Base-by-base conservation (phyloP, 2,888 invertebrate species). In the Cancer borealis region DNA sequence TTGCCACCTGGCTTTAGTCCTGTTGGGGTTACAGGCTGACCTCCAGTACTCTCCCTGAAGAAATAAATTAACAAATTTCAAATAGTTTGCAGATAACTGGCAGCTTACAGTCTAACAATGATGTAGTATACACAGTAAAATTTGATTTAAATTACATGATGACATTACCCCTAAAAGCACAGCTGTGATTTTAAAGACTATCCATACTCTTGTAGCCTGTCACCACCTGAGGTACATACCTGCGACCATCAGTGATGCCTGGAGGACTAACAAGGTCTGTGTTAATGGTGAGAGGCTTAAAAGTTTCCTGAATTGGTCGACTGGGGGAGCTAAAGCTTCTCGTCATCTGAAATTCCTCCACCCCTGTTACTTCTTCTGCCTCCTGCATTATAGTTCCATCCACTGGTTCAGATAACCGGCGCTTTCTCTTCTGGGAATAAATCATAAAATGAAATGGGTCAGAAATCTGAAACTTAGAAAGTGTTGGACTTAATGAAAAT, bases 341-440 rank as follows among this genome's bases (percentile, higher is more conserved):
- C n/a, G 30, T 21, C 4, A 14, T 14, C 47, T 54, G 54, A 14
- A 89, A 12, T 26, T 45, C 89, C 92, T 92, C 30, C 88, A 60
- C 3, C 88, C 60, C 88, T 88, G 45, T 21, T 17, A 30, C 45
- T 84, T 49, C 73, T 12, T 91, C 73, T 45, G 21, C 91, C 46
- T 91, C 91, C 73, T 73, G 49, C 2, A 21, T 60, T 6, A n/a
- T 39, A 17, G 26, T 21, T 21, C 39, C 39, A 10, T 91, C 91
- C 21, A 39, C 73, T 46, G 94, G 94, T 54, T 95, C 95, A 47
- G 94, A 95, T 47, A 94, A 46, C 47, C 94, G 79, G 17, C 95
- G 89, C 88, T 95, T 95, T 39, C 95, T 66, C 88, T 95, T 95
- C 94, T 94, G 89, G 14, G n/a, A 26, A 89, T 30, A 66, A 45